Base-by-base conservation (phyloP, 1,140 invertebrate species). In the Aphelinus certus region DNA sequence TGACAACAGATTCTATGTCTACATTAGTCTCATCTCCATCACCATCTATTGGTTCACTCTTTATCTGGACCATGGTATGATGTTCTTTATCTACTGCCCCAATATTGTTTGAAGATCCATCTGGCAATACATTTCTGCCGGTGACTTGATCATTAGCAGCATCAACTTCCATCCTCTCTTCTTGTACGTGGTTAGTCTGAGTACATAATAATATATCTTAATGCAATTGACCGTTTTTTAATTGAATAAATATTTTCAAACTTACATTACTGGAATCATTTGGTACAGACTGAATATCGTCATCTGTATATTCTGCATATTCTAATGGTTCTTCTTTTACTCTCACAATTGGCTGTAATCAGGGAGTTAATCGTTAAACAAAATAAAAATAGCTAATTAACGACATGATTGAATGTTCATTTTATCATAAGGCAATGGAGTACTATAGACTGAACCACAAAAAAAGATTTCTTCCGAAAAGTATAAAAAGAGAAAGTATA, bases 311-410 rank as follows among this genome's bases (percentile, higher is more conserved):
- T 43, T 83, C 83, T 51, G 83, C 5, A 67, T 26, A 26, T 26
- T 86, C 84, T 43, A 85, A 73, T 57, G 84, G 83, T 77, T 87
- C 85, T 55, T 83, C 81, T 73, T 87, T 86, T 56, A 87, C 81
- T 26, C 79, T 82, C 43, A 81, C 68, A 63, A 79, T 56, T 42
- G 74, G 74, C 77, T 80, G 67, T 60, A 71, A 66, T 26, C 26
- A 26, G 26, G 26, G 26, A 26, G 26, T 26, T 26, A 26, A 26
- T 26, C 26, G 26, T 26, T 26, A 26, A 26, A 26, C 26, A 26
- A 26, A 26, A 26, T 26, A 26, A 26, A 26, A 65, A 26, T 43
- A 3, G 60, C 43, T 60, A 48, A 47, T 53, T 49, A 60, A 46
- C 7, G 10, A 42, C 46, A 43, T 6, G 47, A 47, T 42, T 56